These are phyloP conservation scores for Danio aesculapii DNA, from an alignment of 2,797 vertebrate species.

Conservation along the genomic window DNA sequence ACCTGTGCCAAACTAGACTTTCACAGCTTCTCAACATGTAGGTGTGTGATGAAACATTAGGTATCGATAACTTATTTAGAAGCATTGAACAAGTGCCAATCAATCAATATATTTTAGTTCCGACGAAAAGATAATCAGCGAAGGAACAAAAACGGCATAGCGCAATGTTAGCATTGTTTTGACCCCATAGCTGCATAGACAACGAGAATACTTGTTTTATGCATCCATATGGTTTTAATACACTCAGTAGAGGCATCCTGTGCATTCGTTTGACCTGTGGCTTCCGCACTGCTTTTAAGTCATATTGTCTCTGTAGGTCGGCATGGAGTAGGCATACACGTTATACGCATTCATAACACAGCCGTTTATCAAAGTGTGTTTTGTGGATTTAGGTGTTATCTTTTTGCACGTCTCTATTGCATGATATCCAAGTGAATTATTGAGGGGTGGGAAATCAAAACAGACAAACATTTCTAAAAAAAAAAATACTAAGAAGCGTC, in stretches of 20 bases:
- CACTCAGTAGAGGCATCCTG: conserved; percentile 76
- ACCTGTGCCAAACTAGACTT: conserved; percentile 85
- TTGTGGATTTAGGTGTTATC: conserved; percentile 87
- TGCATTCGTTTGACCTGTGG: conserved; percentile 87
- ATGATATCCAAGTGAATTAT: conserved; percentile 87
- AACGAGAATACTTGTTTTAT: conserved; percentile 84
- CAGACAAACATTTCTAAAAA: conserved; percentile 67
- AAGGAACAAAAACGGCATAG: conserved; percentile 78
- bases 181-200: conserved; percentile 85
- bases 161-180: conserved; percentile 80
- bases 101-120: conserved; percentile 84
- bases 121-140: conserved; percentile 84
- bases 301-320: conserved; percentile 86
- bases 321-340: conserved; percentile 87
- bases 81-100: conserved; percentile 88
- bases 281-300: conserved; percentile 86
- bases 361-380: conserved; percentile 86
- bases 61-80: conserved; percentile 86
- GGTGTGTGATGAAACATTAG: conserved; percentile 85
- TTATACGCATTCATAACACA: conserved; percentile 87
- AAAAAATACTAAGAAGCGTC: conserved; percentile 59
- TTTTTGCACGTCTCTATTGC: conserved; percentile 89
- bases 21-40: conserved; percentile 86
- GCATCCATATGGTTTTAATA: conserved; percentile 84
- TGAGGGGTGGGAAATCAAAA: conserved; percentile 66